phyloP scores from a whole-genome alignment of 1,140 invertebrate species.

The Stratiolaelaps scimitus region DNA sequence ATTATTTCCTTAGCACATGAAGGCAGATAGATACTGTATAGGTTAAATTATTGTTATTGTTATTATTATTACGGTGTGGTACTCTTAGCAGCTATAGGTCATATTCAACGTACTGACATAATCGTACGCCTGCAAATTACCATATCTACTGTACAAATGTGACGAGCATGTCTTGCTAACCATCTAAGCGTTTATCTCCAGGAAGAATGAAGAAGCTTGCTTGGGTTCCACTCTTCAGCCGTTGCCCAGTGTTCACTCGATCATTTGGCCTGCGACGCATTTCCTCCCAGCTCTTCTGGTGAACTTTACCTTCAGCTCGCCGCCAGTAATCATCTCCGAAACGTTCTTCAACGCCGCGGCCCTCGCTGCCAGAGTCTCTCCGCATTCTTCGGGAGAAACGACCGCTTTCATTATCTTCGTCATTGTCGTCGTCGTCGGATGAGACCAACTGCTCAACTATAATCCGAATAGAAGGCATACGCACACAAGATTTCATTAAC shows the following conservation, averaged over 20 bases:
- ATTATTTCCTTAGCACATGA: too few species aligned
- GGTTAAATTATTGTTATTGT: too few species aligned
- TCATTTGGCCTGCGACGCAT: background rate
- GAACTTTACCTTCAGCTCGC: slow-evolving; percentile 3
- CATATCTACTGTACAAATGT: background rate
- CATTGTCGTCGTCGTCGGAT: background rate
- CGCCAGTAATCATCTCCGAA: slow-evolving; percentile 18
- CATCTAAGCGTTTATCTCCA: background rate
- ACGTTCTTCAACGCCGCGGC: background rate
- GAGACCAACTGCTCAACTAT: background rate
- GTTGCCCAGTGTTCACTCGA: too few species aligned
- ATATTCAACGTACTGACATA: background rate
- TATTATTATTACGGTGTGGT: too few species aligned
- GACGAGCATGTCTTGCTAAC: background rate
- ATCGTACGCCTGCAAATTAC: background rate
- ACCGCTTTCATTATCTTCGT: background rate
- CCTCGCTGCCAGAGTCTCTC: too few species aligned
- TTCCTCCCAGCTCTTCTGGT: slow-evolving; percentile 16
- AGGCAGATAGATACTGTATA: too few species aligned
- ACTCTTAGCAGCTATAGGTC: too few species aligned
- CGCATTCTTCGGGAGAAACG: too few species aligned
- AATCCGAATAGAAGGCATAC: background rate
- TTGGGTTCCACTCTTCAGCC: background rate
- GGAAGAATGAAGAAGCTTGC: slow-evolving; percentile 1
- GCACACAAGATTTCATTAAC: background rate